phyloP scores from a whole-genome alignment of 2,113 vertebrate species.

The Microtus pennsylvanicus region DNA sequence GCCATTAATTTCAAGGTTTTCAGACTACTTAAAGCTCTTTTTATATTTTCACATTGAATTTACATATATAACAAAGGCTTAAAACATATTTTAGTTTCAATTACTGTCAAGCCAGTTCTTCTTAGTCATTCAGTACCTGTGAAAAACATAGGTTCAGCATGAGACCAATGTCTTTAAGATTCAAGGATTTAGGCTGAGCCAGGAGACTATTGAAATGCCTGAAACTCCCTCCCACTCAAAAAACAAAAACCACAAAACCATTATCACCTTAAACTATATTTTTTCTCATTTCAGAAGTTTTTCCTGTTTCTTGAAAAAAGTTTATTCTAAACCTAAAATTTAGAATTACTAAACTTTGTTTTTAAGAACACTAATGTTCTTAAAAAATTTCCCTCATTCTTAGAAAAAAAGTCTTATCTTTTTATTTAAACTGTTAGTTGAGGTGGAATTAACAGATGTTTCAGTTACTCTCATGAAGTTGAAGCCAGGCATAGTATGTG shows the following conservation, averaged over 20 bases:
- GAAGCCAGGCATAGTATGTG: not conserved
- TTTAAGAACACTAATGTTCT: conserved; percentile 11
- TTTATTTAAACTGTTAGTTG: not conserved
- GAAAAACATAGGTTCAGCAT: not conserved
- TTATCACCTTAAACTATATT: not conserved
- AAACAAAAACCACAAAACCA: not conserved
- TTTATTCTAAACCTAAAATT: not conserved
- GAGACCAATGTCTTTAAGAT: not conserved
- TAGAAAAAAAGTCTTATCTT: not conserved
- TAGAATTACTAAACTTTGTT: conserved; percentile 7
- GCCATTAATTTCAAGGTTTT: not conserved
- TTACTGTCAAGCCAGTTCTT: not conserved
- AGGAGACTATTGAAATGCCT: not conserved
- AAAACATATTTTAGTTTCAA: not conserved
- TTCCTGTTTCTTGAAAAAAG: not conserved
- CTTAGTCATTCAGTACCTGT: not conserved
- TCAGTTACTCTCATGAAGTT: conserved; percentile 31
- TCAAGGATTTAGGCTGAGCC: not conserved
- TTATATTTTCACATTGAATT: conserved; percentile 15
- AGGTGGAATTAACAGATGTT: not conserved
- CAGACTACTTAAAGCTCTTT: conserved; percentile 6
- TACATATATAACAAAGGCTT: not conserved
- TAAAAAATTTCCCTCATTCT: conserved; percentile 14
- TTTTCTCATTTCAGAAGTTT: not conserved
- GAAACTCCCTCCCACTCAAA: not conserved